A percentile compares a stretch with the other conserved stretches of the same genome.
Evolutionary conservation across 2,113 vertebrate genomes (phyloP).

Genomic region (Pelmatolapia mariae): DNA sequence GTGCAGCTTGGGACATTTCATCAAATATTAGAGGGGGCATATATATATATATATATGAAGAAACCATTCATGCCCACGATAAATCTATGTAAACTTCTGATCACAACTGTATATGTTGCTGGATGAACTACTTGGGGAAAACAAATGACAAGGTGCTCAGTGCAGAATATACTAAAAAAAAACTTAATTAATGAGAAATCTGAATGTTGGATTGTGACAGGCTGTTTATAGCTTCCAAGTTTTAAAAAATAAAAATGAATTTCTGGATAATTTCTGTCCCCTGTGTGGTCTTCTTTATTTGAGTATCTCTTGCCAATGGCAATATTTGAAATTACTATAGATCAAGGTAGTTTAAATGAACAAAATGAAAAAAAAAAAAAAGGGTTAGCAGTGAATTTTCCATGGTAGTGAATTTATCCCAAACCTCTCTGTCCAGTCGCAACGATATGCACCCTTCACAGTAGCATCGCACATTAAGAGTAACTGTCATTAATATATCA

Average conservation of each 20-base stretch:
- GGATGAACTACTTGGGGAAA: background rate
- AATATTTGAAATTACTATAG: conserved; percentile 9
- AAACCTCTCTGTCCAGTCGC: background rate
- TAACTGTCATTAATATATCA: background rate
- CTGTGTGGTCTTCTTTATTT: background rate
- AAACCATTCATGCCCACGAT: background rate
- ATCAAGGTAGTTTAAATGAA: conserved; percentile 11
- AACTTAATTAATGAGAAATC: background rate
- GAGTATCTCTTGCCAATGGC: background rate
- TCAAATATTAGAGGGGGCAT: background rate
- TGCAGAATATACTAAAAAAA: background rate
- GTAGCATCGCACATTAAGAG: background rate
- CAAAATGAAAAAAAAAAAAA: background rate
- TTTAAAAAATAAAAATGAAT: background rate
- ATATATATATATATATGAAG: background rate
- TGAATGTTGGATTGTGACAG: background rate
- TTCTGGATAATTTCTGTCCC: background rate
- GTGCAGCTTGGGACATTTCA: background rate
- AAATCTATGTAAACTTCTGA: background rate
- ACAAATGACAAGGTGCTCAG: background rate
- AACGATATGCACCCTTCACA: background rate
- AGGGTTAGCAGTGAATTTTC: background rate
- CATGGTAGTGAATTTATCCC: background rate
- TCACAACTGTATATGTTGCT: background rate
- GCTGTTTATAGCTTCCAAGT: background rate